Base-by-base conservation (phyloP, 2,888 invertebrate genomes). In the Diploptera punctata region DNA sequence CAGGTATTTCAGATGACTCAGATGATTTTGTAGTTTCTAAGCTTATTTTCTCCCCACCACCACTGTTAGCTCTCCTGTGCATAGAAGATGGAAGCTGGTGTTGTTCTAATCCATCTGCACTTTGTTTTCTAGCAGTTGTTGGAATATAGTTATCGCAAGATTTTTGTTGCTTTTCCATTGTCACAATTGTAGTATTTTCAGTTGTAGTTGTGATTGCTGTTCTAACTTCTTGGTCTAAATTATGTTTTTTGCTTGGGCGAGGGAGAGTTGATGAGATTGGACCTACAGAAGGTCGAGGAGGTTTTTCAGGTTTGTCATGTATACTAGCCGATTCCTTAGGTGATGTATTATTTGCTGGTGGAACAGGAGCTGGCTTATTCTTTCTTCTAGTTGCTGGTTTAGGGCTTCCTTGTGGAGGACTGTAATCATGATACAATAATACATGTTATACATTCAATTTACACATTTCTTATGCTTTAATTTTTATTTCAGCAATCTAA, bases 361-460 rank as follows among this genome's bases (percentile, higher is more conserved):
- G 77, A 4, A 72, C 71, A 49, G 77, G 77, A 38, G 87, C 83
- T 4, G 91, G 91, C 80, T 93, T 93, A 78, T 91, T 91, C 82
- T 93, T 93, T 78, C 92, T 87, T 73, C 93, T 85, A 76, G 88
- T 83, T 65, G 89, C 87, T 9, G 90, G 90, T 77, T 91, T 91
- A 19, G 93, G 93, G 82, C 93, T 93, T 44, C 91, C 89, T 77
- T 90, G 87, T 3, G 91, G 90, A 74, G 91, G 90, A 82, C 90
- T 90, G 78, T 87, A 89, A 77, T 21, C 26, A 24, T 3, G 29
- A 57, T n/a, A n/a, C n/a, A n/a, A n/a, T n/a, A n/a, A n/a, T n/a
- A n/a, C n/a, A n/a, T n/a, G n/a, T n/a, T n/a, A n/a, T n/a, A n/a
- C n/a, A n/a, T n/a, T n/a, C n/a, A n/a, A n/a, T n/a, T n/a, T n/a